Base-by-base conservation (phyloP, 2,888 invertebrate species). In the Tetragnatha montana region DNA sequence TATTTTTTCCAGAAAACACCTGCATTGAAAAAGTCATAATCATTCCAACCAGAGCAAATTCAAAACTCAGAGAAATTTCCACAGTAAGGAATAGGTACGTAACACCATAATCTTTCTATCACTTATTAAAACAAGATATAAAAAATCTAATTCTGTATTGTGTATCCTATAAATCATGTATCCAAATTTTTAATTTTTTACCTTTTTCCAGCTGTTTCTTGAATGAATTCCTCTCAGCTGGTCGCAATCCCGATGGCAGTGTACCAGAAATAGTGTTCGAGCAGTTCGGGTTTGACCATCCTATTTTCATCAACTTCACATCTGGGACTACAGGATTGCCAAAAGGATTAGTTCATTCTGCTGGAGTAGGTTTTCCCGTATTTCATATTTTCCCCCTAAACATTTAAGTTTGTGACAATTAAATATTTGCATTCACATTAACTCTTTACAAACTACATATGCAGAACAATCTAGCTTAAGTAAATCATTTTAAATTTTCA, bases 311-410 rank as follows among this genome's bases (percentile, higher is more conserved):
- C 84, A 94, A 95, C 94, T 95, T 95, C 92, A 94, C 94, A 0
- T 94, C 94, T 0, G 95, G 95, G 8, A 95, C 95, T 7, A 95
- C 95, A 0, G 95, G 95, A 3, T 93, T 93, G n/a, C 95, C 95
- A 70, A 95, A 95, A 92, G 95, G 95, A 92, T 94, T 95, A 93
- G 95, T 95, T 6, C 95, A 95, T 92, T 94, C 94, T n/a, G 94
- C 93, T 70, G 95, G 95, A 92, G 95, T 95, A 93, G 93, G 94
- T 74, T 49, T 6, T 10, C 49, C 50, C 60, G n/a, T 68, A n/a
- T 17, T 12, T 50, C 19, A n/a, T 0, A 3, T 21, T 10, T 60
- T 60, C 12, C 2, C 60, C 22, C 35, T 35, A 35, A 35, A 35
- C 1, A 35, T 35, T 35, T 35, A 35, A 35, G 4, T 35, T 35